Conservation (phyloP, 2,888 invertebrate genomes). For the Glyphotaelius pellucidus region DNA sequence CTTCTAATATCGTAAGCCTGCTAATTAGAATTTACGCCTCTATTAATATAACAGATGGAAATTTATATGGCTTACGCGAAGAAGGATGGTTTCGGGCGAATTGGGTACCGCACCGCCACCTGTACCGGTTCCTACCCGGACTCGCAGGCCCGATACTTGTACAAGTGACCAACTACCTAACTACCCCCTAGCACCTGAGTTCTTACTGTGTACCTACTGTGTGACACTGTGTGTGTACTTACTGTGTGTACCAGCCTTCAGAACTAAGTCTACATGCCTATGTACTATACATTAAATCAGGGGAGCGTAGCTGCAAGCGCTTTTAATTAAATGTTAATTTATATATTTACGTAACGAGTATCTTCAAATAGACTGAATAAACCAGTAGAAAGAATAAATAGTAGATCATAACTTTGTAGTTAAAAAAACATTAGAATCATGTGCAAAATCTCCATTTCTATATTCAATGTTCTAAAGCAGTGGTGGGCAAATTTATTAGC, state of each 20-base stretch:
- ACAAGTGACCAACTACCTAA: neutral
- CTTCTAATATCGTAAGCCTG: neutral
- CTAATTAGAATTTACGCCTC: slow-evolving; percentile 2
- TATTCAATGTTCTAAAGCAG: too few species aligned
- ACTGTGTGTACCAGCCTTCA: neutral
- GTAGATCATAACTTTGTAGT: too few species aligned
- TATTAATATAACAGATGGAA: neutral
- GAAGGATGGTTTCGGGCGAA: neutral
- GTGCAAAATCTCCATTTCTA: too few species aligned
- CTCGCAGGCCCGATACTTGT: neutral
- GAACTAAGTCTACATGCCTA: neutral
- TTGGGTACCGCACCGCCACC: neutral
- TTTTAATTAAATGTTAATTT: neutral
- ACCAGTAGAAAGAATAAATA: too few species aligned
- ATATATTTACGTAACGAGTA: too few species aligned
- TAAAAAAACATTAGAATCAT: too few species aligned
- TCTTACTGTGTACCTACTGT: too few species aligned
- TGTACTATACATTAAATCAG: neutral
- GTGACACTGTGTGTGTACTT: neutral
- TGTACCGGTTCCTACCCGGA: neutral
- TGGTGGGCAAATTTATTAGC: too few species aligned
- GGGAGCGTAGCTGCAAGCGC: neutral
- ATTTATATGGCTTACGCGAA: neutral
- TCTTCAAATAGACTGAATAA: too few species aligned
- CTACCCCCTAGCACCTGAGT: neutral